Evolutionary conservation across 2,888 invertebrate species (phyloP), one percentile per base, ranked within the genome.

Genomic region (Lithosia quadra): DNA sequence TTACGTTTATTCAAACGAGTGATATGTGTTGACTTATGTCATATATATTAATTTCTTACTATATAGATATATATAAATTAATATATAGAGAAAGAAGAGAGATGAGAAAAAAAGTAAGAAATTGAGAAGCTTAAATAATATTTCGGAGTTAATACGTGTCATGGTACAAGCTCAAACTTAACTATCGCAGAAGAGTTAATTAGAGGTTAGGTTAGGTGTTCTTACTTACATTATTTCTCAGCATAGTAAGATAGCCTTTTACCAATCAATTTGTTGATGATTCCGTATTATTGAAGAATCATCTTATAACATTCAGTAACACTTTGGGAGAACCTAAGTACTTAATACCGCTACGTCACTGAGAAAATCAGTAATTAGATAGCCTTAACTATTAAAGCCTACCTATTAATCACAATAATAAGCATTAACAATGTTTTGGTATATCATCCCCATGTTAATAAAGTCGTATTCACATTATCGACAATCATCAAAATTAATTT

Each of bases 401-500:
- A n/a, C n/a, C 15, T 39, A 39, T 15, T 39, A 39, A 5, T 18
- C 18, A 18, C 7, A 18, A 1, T 5, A 43, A 43, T 18, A 18
- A 43, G 1, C 43, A 43, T n/a, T n/a, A 7, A 7, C 5, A 7
- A 43, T 43, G 5, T 43, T 43, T 43, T 43, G 43, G 18, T 18
- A 43, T 43, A 18, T 7, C 15, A 18, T 43, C 5, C 18, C 2
- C 15, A n/a, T 49, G 2, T 18, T 49, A n/a, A 8, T 49, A 18
- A 49, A 49, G 5, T 39, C 13, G 34, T 39, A 10, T 28, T 15
- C 21, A 59, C 1, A 68, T 36, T 68, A 73, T 78, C 69, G 76
- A 78, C 7, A 24, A 60, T 21, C n/a, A 61, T 4, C n/a, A 36
- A 34, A 49, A 13, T 0, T 36, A 65, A 53, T 49, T 21, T 5